Percentiles rank a stretch among this genome's conserved stretches.
Conservation (phyloP, 1,140 invertebrate species). For the Cydia fagiglandana region DNA sequence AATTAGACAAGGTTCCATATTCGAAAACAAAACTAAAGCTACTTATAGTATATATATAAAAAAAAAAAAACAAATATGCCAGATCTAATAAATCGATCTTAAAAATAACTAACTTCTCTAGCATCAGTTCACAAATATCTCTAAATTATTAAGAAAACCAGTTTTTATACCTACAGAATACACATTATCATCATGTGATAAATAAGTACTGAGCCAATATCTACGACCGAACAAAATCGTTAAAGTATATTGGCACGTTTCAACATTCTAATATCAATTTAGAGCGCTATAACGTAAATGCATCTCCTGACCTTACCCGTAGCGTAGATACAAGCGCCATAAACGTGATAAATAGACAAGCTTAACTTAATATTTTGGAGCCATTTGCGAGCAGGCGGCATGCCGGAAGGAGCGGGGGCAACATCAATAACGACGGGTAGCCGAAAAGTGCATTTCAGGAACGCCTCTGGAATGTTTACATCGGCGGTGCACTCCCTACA, state of each 20-base stretch:
- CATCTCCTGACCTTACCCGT: conserved; percentile 50
- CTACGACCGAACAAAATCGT: neutral
- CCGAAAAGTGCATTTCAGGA: conserved; percentile 44
- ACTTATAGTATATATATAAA: too few species aligned
- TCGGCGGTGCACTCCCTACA: conserved; percentile 55
- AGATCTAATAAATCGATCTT: too few species aligned
- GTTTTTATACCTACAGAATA: too few species aligned
- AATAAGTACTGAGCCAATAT: neutral
- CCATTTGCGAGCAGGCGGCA: conserved; percentile 50
- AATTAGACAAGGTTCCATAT: too few species aligned
- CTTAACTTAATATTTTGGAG: conserved; percentile 54
- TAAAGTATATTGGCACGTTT: conserved; percentile 1
- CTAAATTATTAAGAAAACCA: too few species aligned
- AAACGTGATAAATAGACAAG: conserved; percentile 60
- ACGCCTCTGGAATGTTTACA: conserved; percentile 45
- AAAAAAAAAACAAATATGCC: too few species aligned
- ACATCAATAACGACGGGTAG: conserved; percentile 51
- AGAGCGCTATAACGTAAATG: conserved; percentile 41
- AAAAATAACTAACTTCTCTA: too few species aligned
- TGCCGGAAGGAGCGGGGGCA: conserved; percentile 44
- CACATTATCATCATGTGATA: neutral
- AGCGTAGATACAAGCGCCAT: conserved; percentile 44
- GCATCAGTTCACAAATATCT: too few species aligned
- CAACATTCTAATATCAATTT: conserved; percentile 32
- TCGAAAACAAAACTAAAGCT: too few species aligned